Evolutionary conservation across 2,888 invertebrate genomes (phyloP), one percentile per base, ranked within the genome.

Genomic region (Agrilus biguttatus): DNA sequence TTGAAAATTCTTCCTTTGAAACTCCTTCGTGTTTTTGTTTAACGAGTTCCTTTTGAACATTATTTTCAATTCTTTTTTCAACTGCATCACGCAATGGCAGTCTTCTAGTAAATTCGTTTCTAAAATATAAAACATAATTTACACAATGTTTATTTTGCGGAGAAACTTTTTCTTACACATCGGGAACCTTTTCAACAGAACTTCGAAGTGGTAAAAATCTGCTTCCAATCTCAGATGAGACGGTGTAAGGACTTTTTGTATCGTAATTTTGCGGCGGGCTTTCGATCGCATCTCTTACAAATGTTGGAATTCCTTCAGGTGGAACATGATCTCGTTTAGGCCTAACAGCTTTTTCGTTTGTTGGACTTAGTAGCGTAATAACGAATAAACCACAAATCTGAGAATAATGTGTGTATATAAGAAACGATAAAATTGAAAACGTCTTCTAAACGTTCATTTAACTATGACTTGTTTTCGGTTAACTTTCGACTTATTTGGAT

Each of bases 141-240:
- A 41, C 43, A 17, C 38, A 36, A 40, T 34, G 40, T 46, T n/a
- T 45, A 43, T 49, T 44, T 17, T 17, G 40, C 43, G 3, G 8
- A 19, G 21, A 42, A 35, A 36, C 36, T 32, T 14, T 13, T 39
- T 55, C 61, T 61, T 57, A 69, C 68, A 62, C 52, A 51, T 67
- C 60, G 8, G 83, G 83, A 44, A 80, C 66, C 55, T 75, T 81
- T 65, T 88, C 87, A 3, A 88, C 84, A 2, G 88, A 85, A 39
- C 77, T 73, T 45, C 88, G 71, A 45, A 87, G 67, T 0, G 87
- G 87, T 40, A 79, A 57, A 45, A 63, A 63, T 43, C 55, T 62
- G 13, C 66, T 63, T 21, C 70, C 70, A 48, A 60, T 68, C 43
- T 61, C 61, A 21, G 59, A 52, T 33, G 47, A 43, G 19, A 52